These are phyloP conservation scores for Oxytorus armatus DNA, from an alignment of 2,888 invertebrate genomes.

Conservation along the genomic window DNA sequence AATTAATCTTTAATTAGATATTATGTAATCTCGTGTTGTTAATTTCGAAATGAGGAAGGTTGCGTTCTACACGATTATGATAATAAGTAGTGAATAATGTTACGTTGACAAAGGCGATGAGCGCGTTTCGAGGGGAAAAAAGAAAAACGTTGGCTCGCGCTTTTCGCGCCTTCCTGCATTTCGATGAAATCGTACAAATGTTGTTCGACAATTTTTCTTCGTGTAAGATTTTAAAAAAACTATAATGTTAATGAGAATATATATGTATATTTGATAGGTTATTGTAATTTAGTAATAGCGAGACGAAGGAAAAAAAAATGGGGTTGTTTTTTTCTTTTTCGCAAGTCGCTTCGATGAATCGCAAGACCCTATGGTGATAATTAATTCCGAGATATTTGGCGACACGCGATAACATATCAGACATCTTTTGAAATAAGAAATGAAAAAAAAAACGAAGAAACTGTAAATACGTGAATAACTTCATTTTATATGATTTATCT, in stretches of 20 bases:
- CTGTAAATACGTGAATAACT: conserved; percentile 19
- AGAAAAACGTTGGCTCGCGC: conserved; percentile 11
- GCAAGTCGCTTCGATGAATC: background rate
- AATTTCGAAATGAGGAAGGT: conserved; percentile 66
- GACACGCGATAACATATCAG: conserved; percentile 55
- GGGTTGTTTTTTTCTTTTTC: background rate
- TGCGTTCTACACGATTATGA: conserved; percentile 32
- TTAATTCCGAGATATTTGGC: conserved; percentile 45
- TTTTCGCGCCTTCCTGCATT: conserved; percentile 66
- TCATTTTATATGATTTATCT: conserved; percentile 56
- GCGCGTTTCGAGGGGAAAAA: background rate
- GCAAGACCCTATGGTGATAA: conserved; percentile 11
- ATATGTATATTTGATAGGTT: conserved; percentile 15
- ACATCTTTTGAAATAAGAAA: conserved; percentile 16
- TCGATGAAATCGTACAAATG: conserved; percentile 66
- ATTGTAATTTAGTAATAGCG: conserved; percentile 13
- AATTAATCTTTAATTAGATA: conserved; percentile 62
- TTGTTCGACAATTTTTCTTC: conserved; percentile 60
- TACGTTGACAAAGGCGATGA: conserved; percentile 2
- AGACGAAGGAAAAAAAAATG: conserved; percentile 2
- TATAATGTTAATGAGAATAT: conserved; percentile 41
- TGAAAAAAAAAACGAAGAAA: conserved; percentile 4
- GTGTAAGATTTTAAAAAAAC: conserved; percentile 62
- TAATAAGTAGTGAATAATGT: conserved; percentile 20
- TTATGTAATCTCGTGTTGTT: conserved; percentile 64